Evolutionary conservation across 2,888 invertebrate genomes (phyloP), one percentile per base, ranked within the genome.

Genomic region (Hirtodrosophila histrioides): DNA sequence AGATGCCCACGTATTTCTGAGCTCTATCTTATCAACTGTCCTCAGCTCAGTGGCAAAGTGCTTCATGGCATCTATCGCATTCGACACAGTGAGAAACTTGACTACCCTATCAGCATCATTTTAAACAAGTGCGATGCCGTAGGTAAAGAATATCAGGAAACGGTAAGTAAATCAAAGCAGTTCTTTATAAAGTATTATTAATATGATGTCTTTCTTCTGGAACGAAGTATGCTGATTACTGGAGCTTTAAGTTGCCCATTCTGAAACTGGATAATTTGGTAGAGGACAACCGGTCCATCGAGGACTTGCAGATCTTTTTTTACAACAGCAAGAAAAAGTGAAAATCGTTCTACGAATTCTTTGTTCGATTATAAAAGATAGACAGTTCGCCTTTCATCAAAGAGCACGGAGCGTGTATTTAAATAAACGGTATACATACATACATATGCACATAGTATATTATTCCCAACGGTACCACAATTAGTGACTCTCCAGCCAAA

Each of bases 271-370:
- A 78, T 8, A 29, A 43, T 7, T 36, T 75, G 45, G 10, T 46
- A 6, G 58, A 60, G 6, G 37, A 67, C 37, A 62, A 50, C 35
- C 41, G 31, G 0, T 12, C 45, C 8, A 57, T 65, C 5, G 40
- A 67, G 12, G 58, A 69, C n/a, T 23, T 78, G 12, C 78, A 78
- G 23, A n/a, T 69, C 2, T 75, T 75, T 53, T 78, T 77, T 29
- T 45, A 73, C 36, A 73, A 67, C 1, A n/a, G 4, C 17, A 41
- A 8, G 9, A 24, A 31, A 31, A 8, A 31, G 9, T 31, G 7
- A 27, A 31, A 31, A 17, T 17, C 17, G 17, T 17, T 17, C 31
- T 8, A 31, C 7, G 8, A 7, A 31, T 9, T 8, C 7, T 3
- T 31, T 9, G 31, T 7, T 8, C 3, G 31, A 31, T 8, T 31